Percentiles rank a stretch among this genome's conserved stretches.
Evolutionary conservation across 2,888 invertebrate species (phyloP).

Genomic region (Lordiphosa andalusiaca): DNA sequence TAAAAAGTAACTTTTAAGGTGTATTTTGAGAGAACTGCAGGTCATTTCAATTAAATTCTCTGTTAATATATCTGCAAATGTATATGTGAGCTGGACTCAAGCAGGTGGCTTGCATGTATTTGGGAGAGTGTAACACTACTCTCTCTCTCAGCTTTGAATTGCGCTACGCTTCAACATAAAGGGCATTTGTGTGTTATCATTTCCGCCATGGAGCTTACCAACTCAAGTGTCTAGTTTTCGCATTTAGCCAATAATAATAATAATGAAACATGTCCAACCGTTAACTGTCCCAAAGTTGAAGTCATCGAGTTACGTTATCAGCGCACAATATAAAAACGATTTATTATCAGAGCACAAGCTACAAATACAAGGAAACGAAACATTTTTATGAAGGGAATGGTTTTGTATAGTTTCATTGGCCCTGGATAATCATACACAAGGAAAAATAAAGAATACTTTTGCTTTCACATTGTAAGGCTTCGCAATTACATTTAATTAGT

Average conservation of each 20-base stretch:
- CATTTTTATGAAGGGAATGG: conserved; percentile 56
- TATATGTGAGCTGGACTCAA: neutral
- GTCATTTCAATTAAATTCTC: too few relatives aligned
- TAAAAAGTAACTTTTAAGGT: too few relatives aligned
- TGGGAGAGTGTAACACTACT: conserved; percentile 23
- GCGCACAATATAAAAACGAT: conserved; percentile 53
- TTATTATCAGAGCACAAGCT: conserved; percentile 70
- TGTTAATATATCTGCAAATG: too few relatives aligned
- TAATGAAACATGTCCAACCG: conserved; percentile 19
- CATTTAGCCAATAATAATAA: conserved; percentile 32
- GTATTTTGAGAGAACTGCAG: too few relatives aligned
- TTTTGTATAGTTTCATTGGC: conserved; percentile 22
- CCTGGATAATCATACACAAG: conserved; percentile 1
- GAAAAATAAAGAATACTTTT: conserved; percentile 17
- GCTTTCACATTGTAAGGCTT: conserved; percentile 55
- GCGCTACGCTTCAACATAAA: conserved; percentile 36
- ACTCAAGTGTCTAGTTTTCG: conserved; percentile 4
- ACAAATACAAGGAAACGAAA: conserved; percentile 42
- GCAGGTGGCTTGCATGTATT: conserved; percentile 27
- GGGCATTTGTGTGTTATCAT: conserved; percentile 29
- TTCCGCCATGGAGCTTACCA: conserved; percentile 24
- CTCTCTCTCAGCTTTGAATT: conserved; percentile 17
- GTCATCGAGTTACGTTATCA: conserved; percentile 48
- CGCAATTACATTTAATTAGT: conserved; percentile 60
- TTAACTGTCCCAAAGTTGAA: conserved; percentile 27